Evolutionary conservation across 2,113 vertebrate genomes (phyloP).

Genomic region (Burhinus bistriatus): DNA sequence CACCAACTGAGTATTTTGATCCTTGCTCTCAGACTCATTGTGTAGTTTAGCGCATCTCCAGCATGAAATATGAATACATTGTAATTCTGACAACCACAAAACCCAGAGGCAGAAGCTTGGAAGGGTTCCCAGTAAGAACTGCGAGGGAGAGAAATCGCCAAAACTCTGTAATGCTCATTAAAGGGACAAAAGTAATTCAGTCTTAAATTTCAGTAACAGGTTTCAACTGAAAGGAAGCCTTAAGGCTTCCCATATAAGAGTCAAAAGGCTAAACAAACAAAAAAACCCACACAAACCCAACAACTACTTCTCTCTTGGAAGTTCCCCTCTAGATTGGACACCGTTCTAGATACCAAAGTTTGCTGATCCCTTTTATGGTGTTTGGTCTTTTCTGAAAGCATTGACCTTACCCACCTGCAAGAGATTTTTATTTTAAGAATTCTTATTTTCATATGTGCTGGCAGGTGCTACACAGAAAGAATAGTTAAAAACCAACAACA

Average conservation of each 20-base stretch:
- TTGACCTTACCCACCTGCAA: not conserved
- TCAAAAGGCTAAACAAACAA: not conserved
- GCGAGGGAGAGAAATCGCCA: not conserved
- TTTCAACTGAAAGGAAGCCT: not conserved
- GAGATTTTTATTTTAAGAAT: not conserved
- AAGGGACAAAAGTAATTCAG: not conserved
- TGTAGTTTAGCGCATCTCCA: slow-evolving; percentile 7
- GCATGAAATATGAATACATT: slow-evolving; percentile 2
- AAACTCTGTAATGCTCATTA: not conserved
- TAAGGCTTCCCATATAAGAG: not conserved
- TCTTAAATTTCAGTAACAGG: not conserved
- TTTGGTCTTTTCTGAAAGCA: not conserved
- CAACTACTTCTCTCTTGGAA: not conserved
- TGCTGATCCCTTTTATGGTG: not conserved
- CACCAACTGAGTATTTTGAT: slow-evolving; percentile 16
- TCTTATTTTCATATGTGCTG: not conserved
- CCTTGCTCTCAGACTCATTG: not conserved
- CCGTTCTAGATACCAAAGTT: not conserved
- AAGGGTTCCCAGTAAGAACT: not conserved
- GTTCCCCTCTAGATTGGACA: not conserved
- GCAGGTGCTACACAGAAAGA: not conserved
- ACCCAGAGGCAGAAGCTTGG: slow-evolving; percentile 6
- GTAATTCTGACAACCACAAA: slow-evolving; percentile 12
- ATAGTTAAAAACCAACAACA: not conserved
- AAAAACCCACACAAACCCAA: not conserved